Evolutionary conservation across 2,113 vertebrate species (phyloP).

Genomic region (Amia ocellicauda): DNA sequence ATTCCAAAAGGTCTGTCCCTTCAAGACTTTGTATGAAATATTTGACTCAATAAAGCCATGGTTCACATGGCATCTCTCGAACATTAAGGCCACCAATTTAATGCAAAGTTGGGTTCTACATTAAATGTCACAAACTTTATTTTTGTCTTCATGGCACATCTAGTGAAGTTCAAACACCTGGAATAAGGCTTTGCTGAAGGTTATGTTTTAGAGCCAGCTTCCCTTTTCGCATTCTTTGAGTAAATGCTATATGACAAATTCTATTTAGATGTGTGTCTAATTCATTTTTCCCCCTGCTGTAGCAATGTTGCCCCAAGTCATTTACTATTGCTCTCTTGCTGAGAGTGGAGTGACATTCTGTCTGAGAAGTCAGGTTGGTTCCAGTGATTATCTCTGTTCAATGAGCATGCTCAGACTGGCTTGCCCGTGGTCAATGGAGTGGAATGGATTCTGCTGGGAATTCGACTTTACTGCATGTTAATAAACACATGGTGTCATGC

Average conservation of each 20-base stretch:
- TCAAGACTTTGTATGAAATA: no score
- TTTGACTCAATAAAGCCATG: no score
- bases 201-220: conserved; percentile 31
- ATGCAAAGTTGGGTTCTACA: no score
- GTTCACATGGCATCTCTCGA: no score
- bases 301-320: conserved; percentile 37
- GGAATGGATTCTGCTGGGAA: conserved; percentile 35
- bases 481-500: conserved; percentile 49
- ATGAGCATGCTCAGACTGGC: conserved; percentile 41
- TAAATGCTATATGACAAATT: conserved; percentile 39
- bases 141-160: conserved; percentile 18
- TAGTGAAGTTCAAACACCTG: conserved; percentile 23
- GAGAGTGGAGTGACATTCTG: conserved; percentile 30
- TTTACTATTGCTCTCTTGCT: conserved; percentile 34
- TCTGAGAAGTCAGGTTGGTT: conserved; percentile 44
- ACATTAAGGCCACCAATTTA: no score
- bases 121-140: no score
- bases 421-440: conserved; percentile 33
- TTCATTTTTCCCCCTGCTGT: conserved; percentile 18
- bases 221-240: conserved; percentile 26
- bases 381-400: conserved; percentile 48
- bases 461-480: conserved; percentile 43
- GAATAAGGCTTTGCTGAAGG: background rate
- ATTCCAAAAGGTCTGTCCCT: no score
- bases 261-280: conserved; percentile 39